Evolutionary conservation across 2,888 invertebrate genomes (phyloP), one percentile per base, ranked within the genome.

Genomic region (Amblyjoppa proteus): DNA sequence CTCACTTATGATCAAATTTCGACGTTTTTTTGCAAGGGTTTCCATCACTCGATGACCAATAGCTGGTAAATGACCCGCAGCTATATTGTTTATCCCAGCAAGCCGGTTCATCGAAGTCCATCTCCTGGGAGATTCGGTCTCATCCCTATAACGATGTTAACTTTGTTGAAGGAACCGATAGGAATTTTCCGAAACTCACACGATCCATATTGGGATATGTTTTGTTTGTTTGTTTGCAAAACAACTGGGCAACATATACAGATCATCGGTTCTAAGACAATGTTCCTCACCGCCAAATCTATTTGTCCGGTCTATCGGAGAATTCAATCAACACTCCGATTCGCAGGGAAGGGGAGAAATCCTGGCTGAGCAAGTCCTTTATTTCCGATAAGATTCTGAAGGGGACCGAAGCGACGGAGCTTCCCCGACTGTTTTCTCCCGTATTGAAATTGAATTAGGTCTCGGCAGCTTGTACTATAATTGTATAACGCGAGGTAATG

Each of bases 371-470:
- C 6, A n/a, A 78, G 69, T 74, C 74, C 53, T 58, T 20, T 25
- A 69, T 81, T 75, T 70, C 20, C 68, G 38, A 81, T 81, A 38
- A 56, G 45, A 81, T 78, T 75, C n/a, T 49, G 61, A 38, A 70
- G 25, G 31, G 58, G 41, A 77, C 66, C 34, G 53, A 66, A 66
- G 11, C 51, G 6, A 13, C n/a, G 34, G 56, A 68, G 49, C 61
- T 69, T 68, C 56, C 49, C 56, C 77, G 73, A 76, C 64, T 66
- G 79, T 82, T 85, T 41, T 58, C 56, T 76, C 16, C 20, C 38
- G 51, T 82, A 82, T 79, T 75, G 71, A 82, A 79, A 82, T 49
- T 85, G 51, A 85, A 85, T 85, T 66, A 82, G 74, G 31, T 58
- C 66, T 53, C 13, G 5, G 6, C 11, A 16, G n/a, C 7, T 49